phyloP scores from a whole-genome alignment of 2,888 invertebrate genomes.

The Falcaria lacertinaria region DNA sequence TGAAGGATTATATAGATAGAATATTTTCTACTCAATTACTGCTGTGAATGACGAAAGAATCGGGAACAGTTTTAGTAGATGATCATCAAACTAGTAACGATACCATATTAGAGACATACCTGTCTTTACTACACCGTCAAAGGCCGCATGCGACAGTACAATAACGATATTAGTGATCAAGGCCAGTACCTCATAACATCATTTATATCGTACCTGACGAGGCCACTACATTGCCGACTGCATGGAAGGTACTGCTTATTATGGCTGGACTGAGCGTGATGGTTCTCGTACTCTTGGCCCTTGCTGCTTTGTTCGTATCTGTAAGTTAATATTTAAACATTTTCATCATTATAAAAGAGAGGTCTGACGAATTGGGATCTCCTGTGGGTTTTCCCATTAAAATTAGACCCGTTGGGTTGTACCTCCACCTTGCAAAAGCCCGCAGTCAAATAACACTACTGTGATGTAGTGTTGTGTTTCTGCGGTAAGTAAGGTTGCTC shows the following conservation, averaged over 20 bases:
- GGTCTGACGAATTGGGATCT: too few relatives aligned
- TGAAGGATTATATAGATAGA: too few relatives aligned
- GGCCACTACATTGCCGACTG: slow-evolving; percentile 63
- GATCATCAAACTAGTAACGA: not conserved
- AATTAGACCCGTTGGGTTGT: too few relatives aligned
- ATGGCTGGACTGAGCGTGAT: slow-evolving; percentile 41
- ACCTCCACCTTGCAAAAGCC: too few relatives aligned
- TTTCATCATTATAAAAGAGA: too few relatives aligned
- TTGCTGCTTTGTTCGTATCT: slow-evolving; percentile 40
- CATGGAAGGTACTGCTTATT: slow-evolving; percentile 60
- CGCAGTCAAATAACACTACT: too few relatives aligned
- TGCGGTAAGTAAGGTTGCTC: too few relatives aligned
- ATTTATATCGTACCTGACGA: slow-evolving; percentile 66
- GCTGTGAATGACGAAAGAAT: too few relatives aligned
- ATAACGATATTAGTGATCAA: slow-evolving; percentile 39
- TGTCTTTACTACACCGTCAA: slow-evolving; percentile 36
- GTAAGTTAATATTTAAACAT: too few relatives aligned
- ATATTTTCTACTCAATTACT: too few relatives aligned
- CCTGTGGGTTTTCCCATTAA: too few relatives aligned
- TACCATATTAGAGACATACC: slow-evolving; percentile 37
- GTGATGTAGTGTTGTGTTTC: too few relatives aligned
- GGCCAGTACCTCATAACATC: slow-evolving; percentile 52
- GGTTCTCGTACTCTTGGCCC: slow-evolving; percentile 34
- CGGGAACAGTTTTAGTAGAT: not conserved
- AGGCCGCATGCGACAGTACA: slow-evolving; percentile 48